These are phyloP conservation scores for Dasyprocta punctata DNA, from an alignment of 2,113 vertebrate species.

Conservation along the genomic window DNA sequence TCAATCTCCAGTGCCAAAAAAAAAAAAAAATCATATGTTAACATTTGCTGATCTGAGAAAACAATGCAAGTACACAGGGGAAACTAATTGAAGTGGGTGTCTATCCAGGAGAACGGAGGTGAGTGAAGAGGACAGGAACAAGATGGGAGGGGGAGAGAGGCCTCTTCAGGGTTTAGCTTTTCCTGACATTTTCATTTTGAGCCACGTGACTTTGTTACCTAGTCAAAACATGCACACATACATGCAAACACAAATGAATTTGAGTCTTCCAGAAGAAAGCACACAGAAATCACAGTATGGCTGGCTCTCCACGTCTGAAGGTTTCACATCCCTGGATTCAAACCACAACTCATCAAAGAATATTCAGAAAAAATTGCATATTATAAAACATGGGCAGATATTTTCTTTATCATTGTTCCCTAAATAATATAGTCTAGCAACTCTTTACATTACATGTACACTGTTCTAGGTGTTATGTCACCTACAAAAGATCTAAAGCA, in stretches of 20 bases:
- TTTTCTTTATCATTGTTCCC: not conserved
- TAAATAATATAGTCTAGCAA: not conserved
- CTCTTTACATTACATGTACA: not conserved
- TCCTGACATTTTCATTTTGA: not conserved
- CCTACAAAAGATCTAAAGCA: not conserved
- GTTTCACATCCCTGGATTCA: not conserved
- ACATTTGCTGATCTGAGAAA: not conserved
- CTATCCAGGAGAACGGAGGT: not conserved
- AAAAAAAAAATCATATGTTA: not conserved
- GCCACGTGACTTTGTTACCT: not conserved
- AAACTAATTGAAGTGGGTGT: not conserved
- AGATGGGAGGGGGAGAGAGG: not conserved
- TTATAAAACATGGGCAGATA: not conserved
- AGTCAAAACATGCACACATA: not conserved
- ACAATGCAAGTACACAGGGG: not conserved
- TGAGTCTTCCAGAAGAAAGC: not conserved
- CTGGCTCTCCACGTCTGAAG: not conserved
- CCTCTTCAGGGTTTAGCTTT: not conserved
- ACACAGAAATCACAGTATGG: not conserved
- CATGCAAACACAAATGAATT: not conserved
- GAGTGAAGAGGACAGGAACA: not conserved
- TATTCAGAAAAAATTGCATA: not conserved
- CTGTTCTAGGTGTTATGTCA: not conserved
- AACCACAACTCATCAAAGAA: not conserved
- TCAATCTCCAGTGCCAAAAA: too few species aligned